phyloP scores from a whole-genome alignment of 2,113 vertebrate species.

The Heteronetta atricapilla region DNA sequence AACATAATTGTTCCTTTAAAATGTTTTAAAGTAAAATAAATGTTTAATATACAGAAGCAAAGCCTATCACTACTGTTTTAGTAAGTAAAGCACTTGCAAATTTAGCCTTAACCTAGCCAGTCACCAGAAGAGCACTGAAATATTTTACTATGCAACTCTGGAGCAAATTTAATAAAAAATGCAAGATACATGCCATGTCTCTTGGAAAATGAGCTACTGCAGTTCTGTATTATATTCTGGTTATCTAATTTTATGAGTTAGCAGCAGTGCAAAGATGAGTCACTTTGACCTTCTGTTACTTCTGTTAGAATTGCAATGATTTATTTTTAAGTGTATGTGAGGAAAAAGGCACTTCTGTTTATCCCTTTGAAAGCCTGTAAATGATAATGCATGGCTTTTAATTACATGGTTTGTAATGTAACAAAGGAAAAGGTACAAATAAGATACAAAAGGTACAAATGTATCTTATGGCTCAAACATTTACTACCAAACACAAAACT shows the following conservation, averaged over 20 bases:
- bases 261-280: background rate
- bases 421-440: background rate
- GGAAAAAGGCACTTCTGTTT: background rate
- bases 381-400: background rate
- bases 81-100: background rate
- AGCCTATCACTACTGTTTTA: background rate
- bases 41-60: background rate
- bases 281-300: background rate
- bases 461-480: background rate
- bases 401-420: background rate
- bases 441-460: too few species aligned
- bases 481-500: background rate
- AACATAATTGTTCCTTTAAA: background rate
- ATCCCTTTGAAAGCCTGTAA: background rate
- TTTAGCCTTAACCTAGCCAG: background rate
- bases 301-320: background rate
- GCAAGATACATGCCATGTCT: background rate
- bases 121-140: background rate
- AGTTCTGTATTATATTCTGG: background rate
- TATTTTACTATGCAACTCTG: background rate
- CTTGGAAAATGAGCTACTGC: background rate
- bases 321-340: background rate
- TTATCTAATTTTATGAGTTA: background rate
- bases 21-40: background rate
- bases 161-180: background rate